A percentile compares a stretch with the other conserved stretches of the same genome.
These are phyloP conservation scores for Nematolebias whitei DNA, from an alignment of 2,113 vertebrate species.

Conservation along the genomic window DNA sequence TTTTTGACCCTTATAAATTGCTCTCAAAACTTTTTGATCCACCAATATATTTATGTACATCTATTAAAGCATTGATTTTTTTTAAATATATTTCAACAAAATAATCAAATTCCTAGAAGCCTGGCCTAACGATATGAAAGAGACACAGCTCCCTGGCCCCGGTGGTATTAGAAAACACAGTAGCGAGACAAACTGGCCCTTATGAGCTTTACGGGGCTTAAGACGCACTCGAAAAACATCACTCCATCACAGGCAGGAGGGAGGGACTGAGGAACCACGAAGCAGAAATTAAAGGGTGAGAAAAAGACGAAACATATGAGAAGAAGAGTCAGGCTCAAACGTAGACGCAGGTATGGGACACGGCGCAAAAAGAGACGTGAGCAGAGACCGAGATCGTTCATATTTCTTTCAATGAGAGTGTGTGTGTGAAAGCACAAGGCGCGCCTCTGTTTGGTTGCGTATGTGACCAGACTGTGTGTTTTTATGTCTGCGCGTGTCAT, in stretches of 20 bases:
- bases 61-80: background rate
- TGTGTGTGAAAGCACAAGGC: constrained; percentile 17
- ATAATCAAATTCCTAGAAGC: constrained; percentile 25
- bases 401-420: constrained; percentile 27
- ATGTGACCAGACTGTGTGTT: constrained; percentile 73
- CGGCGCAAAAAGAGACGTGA: constrained; percentile 60
- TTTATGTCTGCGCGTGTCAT: constrained; percentile 64
- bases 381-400: constrained; percentile 70
- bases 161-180: constrained; percentile 58
- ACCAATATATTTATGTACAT: no score
- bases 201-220: constrained; percentile 65
- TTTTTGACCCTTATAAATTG: no score
- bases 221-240: constrained; percentile 68
- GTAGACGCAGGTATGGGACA: constrained; percentile 72
- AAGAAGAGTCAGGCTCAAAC: constrained; percentile 75
- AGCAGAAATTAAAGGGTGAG: constrained; percentile 69
- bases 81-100: constrained; percentile 29
- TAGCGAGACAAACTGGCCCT: constrained; percentile 61
- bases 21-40: no score
- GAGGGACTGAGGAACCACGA: constrained; percentile 62
- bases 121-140: constrained; percentile 45
- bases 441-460: constrained; percentile 50
- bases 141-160: constrained; percentile 42
- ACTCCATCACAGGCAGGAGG: constrained; percentile 65
- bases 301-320: constrained; percentile 68